Evolutionary conservation across 2,797 vertebrate species (phyloP), one percentile per base, ranked within the genome.

Genomic region (Sebastes kiyomatsui): DNA sequence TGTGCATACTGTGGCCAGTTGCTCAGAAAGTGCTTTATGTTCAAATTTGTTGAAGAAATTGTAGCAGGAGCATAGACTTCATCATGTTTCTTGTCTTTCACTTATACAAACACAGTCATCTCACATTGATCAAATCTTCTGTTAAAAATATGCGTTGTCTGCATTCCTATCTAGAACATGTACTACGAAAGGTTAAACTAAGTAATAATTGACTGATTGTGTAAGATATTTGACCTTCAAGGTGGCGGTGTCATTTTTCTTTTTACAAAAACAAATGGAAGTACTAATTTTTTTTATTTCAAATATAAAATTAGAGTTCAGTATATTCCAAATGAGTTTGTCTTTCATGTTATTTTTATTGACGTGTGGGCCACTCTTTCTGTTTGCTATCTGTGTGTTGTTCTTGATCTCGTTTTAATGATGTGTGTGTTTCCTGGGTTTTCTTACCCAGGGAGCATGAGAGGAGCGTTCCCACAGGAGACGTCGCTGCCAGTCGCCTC

Each of bases 391-490:
- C 42, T 79, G 58, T 52, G 64, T 69, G 6, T 75, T 77, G 69
- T 65, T 66, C 49, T 78, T 83, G 69, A 79, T 90, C 83, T 88
- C 12, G 59, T 89, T 87, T 87, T 84, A 83, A 85, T 83, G 80
- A 87, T 81, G 85, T 74, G 85, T 75, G 75, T 81, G 66, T 56
- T 69, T 60, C 64, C 75, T 80, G 73, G 74, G 8, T 83, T 86
- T 91, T 88, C 72, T 72, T 81, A 46, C 77, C 78, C 89, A 86
- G 27, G 80, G 87, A 92, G 82, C 90, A 65, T 79, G 73, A 88
- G 75, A 82, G 67, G 55, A 75, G 65, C 33, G 7, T 74, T 92
- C 92, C 95, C 94, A 81, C 69, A 14, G 91, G 92, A 89, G 77
- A 75, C 20, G 82, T 82, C 83, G 83, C 88, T 69, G 68, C 23